Conservation (phyloP, 2,888 invertebrate genomes). For the Exephanes ischioxanthus region DNA sequence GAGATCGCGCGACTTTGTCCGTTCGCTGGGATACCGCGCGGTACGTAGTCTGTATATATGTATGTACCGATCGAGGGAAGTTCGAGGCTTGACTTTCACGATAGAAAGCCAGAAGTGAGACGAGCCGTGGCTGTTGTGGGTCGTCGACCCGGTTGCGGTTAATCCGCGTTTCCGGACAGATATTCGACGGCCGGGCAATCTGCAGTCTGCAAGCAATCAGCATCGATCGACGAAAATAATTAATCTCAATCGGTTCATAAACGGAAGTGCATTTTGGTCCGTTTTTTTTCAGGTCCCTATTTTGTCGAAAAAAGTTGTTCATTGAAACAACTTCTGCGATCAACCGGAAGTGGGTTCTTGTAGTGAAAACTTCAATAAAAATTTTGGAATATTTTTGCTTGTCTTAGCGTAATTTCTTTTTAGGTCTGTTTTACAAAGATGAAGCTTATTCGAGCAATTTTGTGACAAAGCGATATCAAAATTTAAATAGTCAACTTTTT, state of each 20-base stretch:
- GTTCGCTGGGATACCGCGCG: slow-evolving; percentile 16
- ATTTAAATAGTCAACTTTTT: too few species aligned
- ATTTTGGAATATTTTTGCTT: too few species aligned
- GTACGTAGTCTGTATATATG: slow-evolving; percentile 9
- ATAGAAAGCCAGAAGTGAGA: slow-evolving; percentile 64
- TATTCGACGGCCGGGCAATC: background rate
- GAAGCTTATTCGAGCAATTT: too few species aligned
- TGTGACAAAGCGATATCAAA: too few species aligned
- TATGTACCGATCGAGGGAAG: background rate
- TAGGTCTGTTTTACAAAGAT: too few species aligned
- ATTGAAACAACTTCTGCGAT: background rate
- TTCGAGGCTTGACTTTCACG: slow-evolving; percentile 67
- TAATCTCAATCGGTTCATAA: background rate
- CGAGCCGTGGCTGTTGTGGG: slow-evolving; percentile 49
- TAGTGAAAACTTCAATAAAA: too few species aligned
- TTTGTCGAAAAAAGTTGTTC: background rate
- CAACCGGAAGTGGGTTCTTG: background rate
- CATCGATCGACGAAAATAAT: background rate
- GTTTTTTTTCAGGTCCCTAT: background rate
- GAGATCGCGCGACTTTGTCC: slow-evolving; percentile 60
- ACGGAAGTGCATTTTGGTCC: background rate
- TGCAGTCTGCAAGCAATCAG: background rate
- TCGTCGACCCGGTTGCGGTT: slow-evolving; percentile 51
- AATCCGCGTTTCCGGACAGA: slow-evolving; percentile 47
- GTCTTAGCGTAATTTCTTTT: too few species aligned